A percentile compares a stretch with the other conserved stretches of the same genome.
Evolutionary conservation across 2,888 invertebrate species (phyloP).

Genomic region (Nomada fucata): DNA sequence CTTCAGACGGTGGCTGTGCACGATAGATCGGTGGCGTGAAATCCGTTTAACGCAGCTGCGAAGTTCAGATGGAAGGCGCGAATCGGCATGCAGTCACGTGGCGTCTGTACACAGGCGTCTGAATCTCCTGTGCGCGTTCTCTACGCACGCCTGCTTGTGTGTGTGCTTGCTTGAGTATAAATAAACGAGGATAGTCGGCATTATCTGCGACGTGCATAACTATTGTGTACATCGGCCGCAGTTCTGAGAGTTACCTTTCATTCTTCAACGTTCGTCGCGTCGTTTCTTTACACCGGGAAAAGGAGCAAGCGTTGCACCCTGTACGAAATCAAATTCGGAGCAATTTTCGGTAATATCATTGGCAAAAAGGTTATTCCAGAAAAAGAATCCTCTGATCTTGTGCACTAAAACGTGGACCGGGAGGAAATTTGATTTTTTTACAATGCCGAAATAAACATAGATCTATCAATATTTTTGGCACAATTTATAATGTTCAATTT

Average conservation of each 20-base stretch:
- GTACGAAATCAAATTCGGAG: neutral
- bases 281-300: neutral
- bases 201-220: conserved; percentile 58
- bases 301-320: neutral
- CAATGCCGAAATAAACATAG: too few relatives aligned
- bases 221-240: conserved; percentile 35
- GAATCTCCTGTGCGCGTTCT: conserved; percentile 44
- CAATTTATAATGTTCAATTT: too few relatives aligned
- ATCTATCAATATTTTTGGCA: too few relatives aligned
- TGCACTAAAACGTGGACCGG: too few relatives aligned
- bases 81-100: conserved; percentile 60
- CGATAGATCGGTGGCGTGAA: conserved; percentile 8
- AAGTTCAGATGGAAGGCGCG: conserved; percentile 59
- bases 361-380: too few relatives aligned
- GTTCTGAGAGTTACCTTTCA: conserved; percentile 26
- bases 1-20: neutral
- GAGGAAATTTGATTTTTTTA: too few relatives aligned
- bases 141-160: conserved; percentile 37
- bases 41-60: conserved; percentile 41
- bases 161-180: conserved; percentile 53
- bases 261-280: conserved; percentile 7
- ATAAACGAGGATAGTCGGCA: conserved; percentile 51
- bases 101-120: conserved; percentile 47
- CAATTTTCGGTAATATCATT: neutral
- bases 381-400: too few relatives aligned